Conservation (phyloP, 2,113 vertebrate genomes). For the Synchiropus splendidus region DNA sequence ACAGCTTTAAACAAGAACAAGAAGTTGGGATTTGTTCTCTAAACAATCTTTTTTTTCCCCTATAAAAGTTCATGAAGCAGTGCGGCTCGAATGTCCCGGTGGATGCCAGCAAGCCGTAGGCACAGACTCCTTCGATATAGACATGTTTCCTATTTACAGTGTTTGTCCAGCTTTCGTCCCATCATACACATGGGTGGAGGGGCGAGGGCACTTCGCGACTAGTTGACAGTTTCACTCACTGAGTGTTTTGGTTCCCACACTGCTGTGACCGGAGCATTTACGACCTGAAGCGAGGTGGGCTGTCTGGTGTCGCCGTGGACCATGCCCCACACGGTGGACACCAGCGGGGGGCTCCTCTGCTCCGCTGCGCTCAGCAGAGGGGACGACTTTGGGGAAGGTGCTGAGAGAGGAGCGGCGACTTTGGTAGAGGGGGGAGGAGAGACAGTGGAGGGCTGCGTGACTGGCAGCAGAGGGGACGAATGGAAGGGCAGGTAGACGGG, state of each 20-base stretch:
- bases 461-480: constrained; percentile 15
- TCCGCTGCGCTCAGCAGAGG: constrained; percentile 4
- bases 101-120: too few species aligned
- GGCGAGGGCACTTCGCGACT: constrained; percentile 4
- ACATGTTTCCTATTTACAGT: too few species aligned
- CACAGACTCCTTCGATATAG: too few species aligned
- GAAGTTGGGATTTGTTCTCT: too few species aligned
- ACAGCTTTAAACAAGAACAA: neutral
- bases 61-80: too few species aligned
- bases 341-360: constrained; percentile 33
- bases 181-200: too few species aligned
- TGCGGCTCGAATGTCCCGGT: too few species aligned
- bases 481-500: constrained; percentile 32
- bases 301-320: constrained; percentile 47
- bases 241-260: constrained; percentile 59
- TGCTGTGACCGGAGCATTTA: constrained; percentile 34
- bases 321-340: constrained; percentile 55
- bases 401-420: constrained; percentile 9
- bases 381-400: constrained; percentile 21
- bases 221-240: constrained; percentile 64
- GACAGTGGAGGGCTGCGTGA: neutral
- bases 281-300: constrained; percentile 35
- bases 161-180: too few species aligned
- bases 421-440: constrained; percentile 5
- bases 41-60: too few species aligned